Base-by-base conservation (phyloP, 2,797 vertebrate genomes). In the Otolemur crassicaudatus region DNA sequence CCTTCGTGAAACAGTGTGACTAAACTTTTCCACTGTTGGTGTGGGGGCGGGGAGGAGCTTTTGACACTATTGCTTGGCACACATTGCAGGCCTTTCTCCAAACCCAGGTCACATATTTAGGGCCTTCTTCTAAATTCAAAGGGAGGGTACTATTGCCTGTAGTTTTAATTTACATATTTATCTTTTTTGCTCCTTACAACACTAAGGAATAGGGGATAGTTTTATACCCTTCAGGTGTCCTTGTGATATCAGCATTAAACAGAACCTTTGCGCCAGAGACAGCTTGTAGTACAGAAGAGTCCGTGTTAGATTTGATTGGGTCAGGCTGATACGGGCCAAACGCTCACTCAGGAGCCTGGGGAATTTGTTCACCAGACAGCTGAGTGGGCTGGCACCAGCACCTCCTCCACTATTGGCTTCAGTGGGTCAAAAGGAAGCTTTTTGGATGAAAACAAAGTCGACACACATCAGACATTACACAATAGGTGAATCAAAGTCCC, bases 401-500 rank as follows among this genome's bases (percentile, higher is more conserved):
- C 53, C 80, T 84, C 29, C 13, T 49, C 29, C 31, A 69, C 34
- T 53, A 2, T 49, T 61, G 88, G 16, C 23, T 73, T 81, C 85
- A 72, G 58, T 25, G 1, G 73, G 82, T 86, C n/a, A 49, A 90
- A 90, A 65, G 58, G 58, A 90, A 88, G 61, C 56, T 63, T 88
- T 88, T 95, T 61, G 61, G 69, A 67, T 77, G 29, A 27, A 31
- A 84, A n/a, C 63, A 75, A 94, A 25, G 67, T 34, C 0, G 34
- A 82, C 87, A 86, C 43, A 61, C 60, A 67, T 53, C 82, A 92
- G 76, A 72, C 19, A 53, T 96, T 37, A 49, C 20, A 1, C 34
- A 88, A 67, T 11, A 82, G 20, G 34, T 86, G 63, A 94, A 53
- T 86, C 67, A 34, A 87, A 94, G 91, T 60, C 31, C 65, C 37